phyloP scores from a whole-genome alignment of 2,113 vertebrate species.

The Mus spicilegus region DNA sequence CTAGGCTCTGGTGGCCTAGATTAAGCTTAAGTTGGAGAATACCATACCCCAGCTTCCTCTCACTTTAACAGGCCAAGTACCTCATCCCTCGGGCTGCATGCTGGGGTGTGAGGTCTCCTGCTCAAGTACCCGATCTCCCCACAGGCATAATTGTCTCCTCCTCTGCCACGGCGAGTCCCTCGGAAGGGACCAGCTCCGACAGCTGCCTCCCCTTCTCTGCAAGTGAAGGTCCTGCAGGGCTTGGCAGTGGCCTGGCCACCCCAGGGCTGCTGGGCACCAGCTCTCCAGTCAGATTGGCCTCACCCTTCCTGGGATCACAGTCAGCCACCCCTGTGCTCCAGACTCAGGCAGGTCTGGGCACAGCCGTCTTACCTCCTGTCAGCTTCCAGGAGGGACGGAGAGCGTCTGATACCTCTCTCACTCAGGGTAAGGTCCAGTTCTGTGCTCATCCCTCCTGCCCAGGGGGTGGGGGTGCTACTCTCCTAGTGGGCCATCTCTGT shows the following conservation, averaged over 20 bases:
- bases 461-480: accelerated
- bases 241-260: conserved; percentile 86
- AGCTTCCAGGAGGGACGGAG: conserved; percentile 98
- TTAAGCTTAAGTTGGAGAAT: not conserved
- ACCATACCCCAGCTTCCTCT: not conserved
- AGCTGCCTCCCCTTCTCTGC: conserved; percentile 92
- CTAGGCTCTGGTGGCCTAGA: not conserved
- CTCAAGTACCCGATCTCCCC: accelerated
- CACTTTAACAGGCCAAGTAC: not conserved
- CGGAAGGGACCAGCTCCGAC: conserved; percentile 94
- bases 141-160: conserved; percentile 92
- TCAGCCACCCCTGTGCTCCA: conserved; percentile 93
- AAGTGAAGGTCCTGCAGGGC: conserved; percentile 82
- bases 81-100: no score
- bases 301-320: conserved; percentile 88
- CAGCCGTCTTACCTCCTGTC: conserved; percentile 88
- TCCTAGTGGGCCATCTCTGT: accelerated
- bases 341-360: conserved; percentile 90
- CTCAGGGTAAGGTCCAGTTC: conserved; percentile 90
- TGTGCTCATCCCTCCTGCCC: accelerated
- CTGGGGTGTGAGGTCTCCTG: not conserved
- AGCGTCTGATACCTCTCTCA: conserved; percentile 98
- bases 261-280: conserved; percentile 86
- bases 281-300: conserved; percentile 85
- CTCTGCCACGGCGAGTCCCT: conserved; percentile 85